Evolutionary conservation across 2,888 invertebrate species (phyloP).

Genomic region (Caenorhabditis sulstoni): DNA sequence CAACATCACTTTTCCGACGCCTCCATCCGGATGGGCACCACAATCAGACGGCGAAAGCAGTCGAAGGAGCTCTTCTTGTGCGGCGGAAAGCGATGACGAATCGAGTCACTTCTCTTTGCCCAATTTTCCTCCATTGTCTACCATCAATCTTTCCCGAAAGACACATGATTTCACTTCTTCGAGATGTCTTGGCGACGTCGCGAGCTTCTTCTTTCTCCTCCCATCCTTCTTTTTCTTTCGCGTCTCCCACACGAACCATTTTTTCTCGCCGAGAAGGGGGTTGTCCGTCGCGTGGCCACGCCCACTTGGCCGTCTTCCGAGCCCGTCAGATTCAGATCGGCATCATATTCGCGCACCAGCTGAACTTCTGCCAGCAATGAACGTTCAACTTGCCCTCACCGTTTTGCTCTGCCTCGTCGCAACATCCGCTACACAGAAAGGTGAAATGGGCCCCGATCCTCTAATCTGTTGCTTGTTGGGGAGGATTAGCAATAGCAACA

Average conservation of each 20-base stretch:
- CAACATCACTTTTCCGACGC: constrained; percentile 54
- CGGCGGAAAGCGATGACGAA: constrained; percentile 55
- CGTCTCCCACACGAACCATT: constrained; percentile 35
- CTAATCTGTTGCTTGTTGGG: too few relatives aligned
- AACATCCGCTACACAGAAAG: constrained; percentile 49
- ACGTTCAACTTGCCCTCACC: constrained; percentile 48
- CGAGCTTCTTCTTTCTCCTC: too few relatives aligned
- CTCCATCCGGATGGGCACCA: constrained; percentile 46
- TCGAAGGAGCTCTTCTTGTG: background rate
- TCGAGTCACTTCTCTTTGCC: constrained; percentile 13
- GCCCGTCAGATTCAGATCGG: constrained; percentile 53
- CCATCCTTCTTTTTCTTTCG: too few relatives aligned
- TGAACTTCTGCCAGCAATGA: constrained; percentile 54
- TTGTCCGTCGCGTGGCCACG: constrained; percentile 40
- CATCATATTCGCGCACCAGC: constrained; percentile 49
- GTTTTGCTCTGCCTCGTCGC: constrained; percentile 53
- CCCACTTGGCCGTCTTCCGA: constrained; percentile 27
- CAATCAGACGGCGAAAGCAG: constrained; percentile 39
- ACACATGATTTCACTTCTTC: constrained; percentile 55
- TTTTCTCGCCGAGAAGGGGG: constrained; percentile 45
- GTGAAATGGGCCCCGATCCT: constrained; percentile 5
- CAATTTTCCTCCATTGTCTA: constrained; percentile 60
- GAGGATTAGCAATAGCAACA: constrained; percentile 1
- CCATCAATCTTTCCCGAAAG: constrained; percentile 50
- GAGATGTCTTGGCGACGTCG: constrained; percentile 26